Base-by-base conservation (phyloP, 2,888 invertebrate genomes). In the Brachylomia viminalis region DNA sequence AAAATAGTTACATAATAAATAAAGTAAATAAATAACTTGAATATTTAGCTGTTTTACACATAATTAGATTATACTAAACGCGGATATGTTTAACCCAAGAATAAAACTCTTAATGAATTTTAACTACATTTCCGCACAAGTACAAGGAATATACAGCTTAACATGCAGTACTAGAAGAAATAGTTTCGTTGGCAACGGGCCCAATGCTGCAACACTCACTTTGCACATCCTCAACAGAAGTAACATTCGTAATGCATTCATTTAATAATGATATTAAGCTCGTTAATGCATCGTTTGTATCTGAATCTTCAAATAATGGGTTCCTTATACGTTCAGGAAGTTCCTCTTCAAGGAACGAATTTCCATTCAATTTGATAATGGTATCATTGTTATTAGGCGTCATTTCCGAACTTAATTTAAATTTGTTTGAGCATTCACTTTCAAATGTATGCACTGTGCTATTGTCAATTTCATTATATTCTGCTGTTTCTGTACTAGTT, bases 301-400 rank as follows among this genome's bases (percentile, higher is more conserved):
- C 66, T 13, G 64, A 68, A 62, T 79, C 61, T 13, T 76, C 65
- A 54, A 75, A 82, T 75, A 79, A 67, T 74, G 65, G 52, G 47
- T 27, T 54, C 54, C 30, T 54, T 66, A 68, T 70, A 56, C 11
- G 59, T 72, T 72, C 80, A 66, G 64, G 62, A 75, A 58, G 65
- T 61, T 61, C 62, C 33, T 62, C 69, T 59, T 64, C 59, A 72
- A 30, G 47, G 59, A 80, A 65, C 23, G 68, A 76, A 86, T 69
- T 49, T 67, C 54, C 72, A 85, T 85, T 84, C 72, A 80, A 77
- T 82, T 76, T 61, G 42, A n/a, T 72, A 77, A 71, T 72, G 58
- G 83, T 56, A 38, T 66, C 77, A 81, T 86, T 85, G 72, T 77
- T 83, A 65, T 75, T 58, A 1, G 49, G 69, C 17, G 54, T 45